Evolutionary conservation across 2,113 vertebrate genomes (phyloP).

Genomic region (Haplochromis vanheusdeni): DNA sequence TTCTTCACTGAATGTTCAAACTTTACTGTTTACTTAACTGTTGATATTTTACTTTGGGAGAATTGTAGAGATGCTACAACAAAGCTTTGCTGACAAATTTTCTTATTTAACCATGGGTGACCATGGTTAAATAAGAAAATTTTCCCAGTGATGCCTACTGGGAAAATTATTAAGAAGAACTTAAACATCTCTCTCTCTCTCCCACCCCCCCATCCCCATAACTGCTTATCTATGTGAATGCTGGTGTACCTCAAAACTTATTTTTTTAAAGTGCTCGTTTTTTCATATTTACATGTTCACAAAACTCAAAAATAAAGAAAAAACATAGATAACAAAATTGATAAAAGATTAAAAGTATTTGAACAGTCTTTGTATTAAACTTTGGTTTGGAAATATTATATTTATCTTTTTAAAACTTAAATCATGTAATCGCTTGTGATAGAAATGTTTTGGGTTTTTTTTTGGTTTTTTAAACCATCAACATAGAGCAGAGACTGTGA

Average conservation of each 20-base stretch:
- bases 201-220: accelerated
- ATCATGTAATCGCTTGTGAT: background rate
- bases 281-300: background rate
- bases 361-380: background rate
- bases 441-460: background rate
- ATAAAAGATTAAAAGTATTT: background rate
- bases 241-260: background rate
- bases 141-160: background rate
- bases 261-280: background rate
- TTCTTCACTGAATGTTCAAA: background rate
- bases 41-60: background rate
- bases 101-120: background rate
- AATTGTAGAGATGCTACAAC: background rate
- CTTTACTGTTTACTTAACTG: background rate
- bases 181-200: too few species aligned
- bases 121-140: background rate
- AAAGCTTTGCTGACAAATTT: background rate
- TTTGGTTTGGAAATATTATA: background rate
- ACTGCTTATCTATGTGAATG: background rate
- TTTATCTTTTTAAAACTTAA: background rate
- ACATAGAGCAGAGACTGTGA: background rate
- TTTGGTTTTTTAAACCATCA: accelerated
- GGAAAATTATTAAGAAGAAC: background rate
- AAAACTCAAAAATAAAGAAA: background rate
- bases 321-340: background rate